phyloP scores from a whole-genome alignment of 2,888 invertebrate species.

The Amphimallon solstitiale region DNA sequence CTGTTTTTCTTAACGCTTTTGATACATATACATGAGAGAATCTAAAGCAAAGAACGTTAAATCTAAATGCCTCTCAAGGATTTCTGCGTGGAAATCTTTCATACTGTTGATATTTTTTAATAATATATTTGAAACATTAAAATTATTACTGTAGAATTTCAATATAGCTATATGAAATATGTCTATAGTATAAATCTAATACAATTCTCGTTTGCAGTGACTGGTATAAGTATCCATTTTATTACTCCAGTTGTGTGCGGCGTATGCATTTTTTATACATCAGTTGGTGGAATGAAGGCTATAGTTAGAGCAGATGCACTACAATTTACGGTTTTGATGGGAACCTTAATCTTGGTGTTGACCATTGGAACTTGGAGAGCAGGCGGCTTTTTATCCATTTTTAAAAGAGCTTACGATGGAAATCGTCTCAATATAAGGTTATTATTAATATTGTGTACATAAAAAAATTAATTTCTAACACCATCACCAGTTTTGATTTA shows the following conservation, averaged over 20 bases:
- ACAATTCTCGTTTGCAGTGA: slow-evolving; percentile 66
- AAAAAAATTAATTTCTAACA: slow-evolving; percentile 43
- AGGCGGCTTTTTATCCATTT: slow-evolving; percentile 68
- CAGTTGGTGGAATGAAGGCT: slow-evolving; percentile 73
- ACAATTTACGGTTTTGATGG: slow-evolving; percentile 67
- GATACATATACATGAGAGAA: too few species aligned
- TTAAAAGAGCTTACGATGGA: slow-evolving; percentile 66
- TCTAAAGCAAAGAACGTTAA: too few species aligned
- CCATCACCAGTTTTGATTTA: slow-evolving; percentile 66
- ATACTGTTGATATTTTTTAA: too few species aligned
- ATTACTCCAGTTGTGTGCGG: slow-evolving; percentile 74
- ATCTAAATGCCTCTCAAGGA: too few species aligned
- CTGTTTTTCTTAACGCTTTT: too few species aligned
- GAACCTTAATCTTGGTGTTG: slow-evolving; percentile 66
- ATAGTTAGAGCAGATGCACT: slow-evolving; percentile 72
- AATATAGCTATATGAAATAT: too few species aligned
- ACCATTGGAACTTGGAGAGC: slow-evolving; percentile 65
- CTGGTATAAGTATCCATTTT: slow-evolving; percentile 71
- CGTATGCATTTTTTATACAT: slow-evolving; percentile 79
- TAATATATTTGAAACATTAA: too few species aligned
- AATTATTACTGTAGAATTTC: too few species aligned
- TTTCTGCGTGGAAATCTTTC: too few species aligned
- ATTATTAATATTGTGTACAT: too few species aligned
- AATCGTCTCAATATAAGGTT: slow-evolving; percentile 71
- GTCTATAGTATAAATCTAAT: too few species aligned